Evolutionary conservation across 2,797 vertebrate genomes (phyloP).

Genomic region (Chrysocyon brachyurus): DNA sequence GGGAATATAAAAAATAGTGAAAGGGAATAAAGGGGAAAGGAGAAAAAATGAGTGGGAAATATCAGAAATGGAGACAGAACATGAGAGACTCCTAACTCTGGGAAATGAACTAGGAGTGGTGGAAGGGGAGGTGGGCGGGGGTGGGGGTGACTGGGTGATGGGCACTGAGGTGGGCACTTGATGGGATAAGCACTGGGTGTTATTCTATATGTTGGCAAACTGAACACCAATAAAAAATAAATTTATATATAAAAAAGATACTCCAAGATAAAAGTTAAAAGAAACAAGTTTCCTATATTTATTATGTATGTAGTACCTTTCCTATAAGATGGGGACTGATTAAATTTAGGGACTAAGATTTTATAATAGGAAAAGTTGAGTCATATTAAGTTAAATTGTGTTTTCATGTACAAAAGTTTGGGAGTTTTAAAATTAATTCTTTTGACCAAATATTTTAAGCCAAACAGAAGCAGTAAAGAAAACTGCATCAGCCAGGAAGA

Average conservation of each 20-base stretch:
- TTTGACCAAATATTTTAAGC: slow-evolving; percentile 24
- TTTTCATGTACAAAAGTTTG: slow-evolving; percentile 51
- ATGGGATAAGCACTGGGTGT: too few species aligned
- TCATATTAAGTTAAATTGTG: slow-evolving; percentile 28
- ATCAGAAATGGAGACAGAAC: too few species aligned
- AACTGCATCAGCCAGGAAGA: slow-evolving; percentile 54
- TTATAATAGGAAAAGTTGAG: slow-evolving; percentile 53
- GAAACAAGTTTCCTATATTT: slow-evolving; percentile 40
- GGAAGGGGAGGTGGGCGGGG: too few species aligned
- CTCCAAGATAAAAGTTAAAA: background rate
- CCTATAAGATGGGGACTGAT: slow-evolving; percentile 31
- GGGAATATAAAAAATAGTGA: too few species aligned
- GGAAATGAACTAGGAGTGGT: too few species aligned
- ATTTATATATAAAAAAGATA: too few species aligned
- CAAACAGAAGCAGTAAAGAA: slow-evolving; percentile 64
- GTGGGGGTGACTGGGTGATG: too few species aligned
- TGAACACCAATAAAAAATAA: background rate
- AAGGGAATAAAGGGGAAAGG: too few species aligned
- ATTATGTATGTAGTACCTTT: background rate
- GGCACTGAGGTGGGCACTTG: too few species aligned
- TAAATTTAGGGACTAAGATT: slow-evolving; percentile 50
- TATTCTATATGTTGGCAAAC: too few species aligned
- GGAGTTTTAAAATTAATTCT: slow-evolving; percentile 39
- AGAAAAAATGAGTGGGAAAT: too few species aligned
- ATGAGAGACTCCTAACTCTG: too few species aligned